Evolutionary conservation across 1,140 invertebrate genomes (phyloP), one percentile per base, ranked within the genome.

Genomic region (Bombus affinis): DNA sequence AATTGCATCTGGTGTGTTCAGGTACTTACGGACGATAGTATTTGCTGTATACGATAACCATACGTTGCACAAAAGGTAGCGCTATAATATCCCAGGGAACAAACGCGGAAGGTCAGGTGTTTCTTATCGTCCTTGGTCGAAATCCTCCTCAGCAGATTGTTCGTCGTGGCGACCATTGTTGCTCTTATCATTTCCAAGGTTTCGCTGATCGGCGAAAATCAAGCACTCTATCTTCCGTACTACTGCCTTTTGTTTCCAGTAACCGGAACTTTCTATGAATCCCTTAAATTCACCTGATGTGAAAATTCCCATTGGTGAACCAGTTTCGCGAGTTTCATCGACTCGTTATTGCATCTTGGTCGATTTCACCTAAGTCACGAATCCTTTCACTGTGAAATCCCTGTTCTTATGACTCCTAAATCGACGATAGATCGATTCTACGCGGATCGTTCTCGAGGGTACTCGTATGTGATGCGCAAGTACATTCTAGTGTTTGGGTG

Each of bases 61-160:
- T 53, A 53, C 18, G 18, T 6, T 22, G 37, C 35, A 37, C 44
- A 37, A 47, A 53, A 53, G 25, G 71, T 57, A 37, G 12, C 18
- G 10, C 44, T 37, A 39, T 79, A 84, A 87, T 80, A 84, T 77
- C 53, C 32, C 62, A 59, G 70, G 37, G 68, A 87, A 87, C 59
- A 85, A 87, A 87, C 74, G 75, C 42, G 86, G 81, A 47, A 86
- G 83, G 85, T 73, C 86, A 83, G 74, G 82, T 86, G 70, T 78
- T 79, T 47, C 86, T 87, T 87, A 87, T 87, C 86, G 81, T n/a
- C 37, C 4, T 25, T 53, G 5, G 47, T 8, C 47, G 53, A 57
- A 39, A 77, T n/a, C 25, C n/a, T 6, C 18, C 22, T 6, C 28
- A 18, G 42, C n/a, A 53, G 42, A 44, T 73, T 47, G 32, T 37